Evolutionary conservation across 2,888 invertebrate species (phyloP).

Genomic region (Leptinotarsa juncta): DNA sequence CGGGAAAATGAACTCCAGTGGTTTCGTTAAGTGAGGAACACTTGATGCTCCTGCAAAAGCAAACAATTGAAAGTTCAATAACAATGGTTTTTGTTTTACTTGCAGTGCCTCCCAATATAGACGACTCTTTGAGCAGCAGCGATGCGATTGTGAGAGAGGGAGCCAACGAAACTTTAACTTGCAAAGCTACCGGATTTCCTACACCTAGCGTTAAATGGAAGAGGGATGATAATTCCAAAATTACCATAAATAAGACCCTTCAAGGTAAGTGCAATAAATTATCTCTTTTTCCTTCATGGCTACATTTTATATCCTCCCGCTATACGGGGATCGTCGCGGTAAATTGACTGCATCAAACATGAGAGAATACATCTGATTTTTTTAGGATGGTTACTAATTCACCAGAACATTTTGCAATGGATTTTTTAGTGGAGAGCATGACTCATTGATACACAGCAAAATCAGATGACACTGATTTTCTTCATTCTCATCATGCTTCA

Average conservation of each 20-base stretch:
- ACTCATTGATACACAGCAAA: too few relatives aligned
- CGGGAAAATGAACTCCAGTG: too few relatives aligned
- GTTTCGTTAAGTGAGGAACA: slow-evolving; percentile 21
- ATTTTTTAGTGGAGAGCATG: too few relatives aligned
- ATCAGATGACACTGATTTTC: too few relatives aligned
- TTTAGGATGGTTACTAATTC: neutral
- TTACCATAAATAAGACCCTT: slow-evolving; percentile 85
- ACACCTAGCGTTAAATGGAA: slow-evolving; percentile 92
- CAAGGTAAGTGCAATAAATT: slow-evolving; percentile 69
- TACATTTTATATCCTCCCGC: slow-evolving; percentile 26
- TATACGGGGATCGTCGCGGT: slow-evolving; percentile 23
- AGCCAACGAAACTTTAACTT: slow-evolving; percentile 88
- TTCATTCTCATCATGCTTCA: too few relatives aligned
- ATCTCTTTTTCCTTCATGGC: slow-evolving; percentile 54
- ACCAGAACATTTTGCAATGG: too few relatives aligned
- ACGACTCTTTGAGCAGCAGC: slow-evolving; percentile 90
- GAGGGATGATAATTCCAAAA: slow-evolving; percentile 88
- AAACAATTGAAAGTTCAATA: slow-evolving; percentile 50
- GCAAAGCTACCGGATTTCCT: slow-evolving; percentile 91
- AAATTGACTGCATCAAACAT: neutral
- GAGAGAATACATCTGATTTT: neutral
- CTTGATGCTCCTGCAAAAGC: slow-evolving; percentile 28
- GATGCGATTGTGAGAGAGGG: slow-evolving; percentile 92
- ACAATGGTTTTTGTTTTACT: slow-evolving; percentile 47
- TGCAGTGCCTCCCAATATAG: slow-evolving; percentile 91